Conservation (phyloP, 2,888 invertebrate genomes). For the Synergus japonicus region DNA sequence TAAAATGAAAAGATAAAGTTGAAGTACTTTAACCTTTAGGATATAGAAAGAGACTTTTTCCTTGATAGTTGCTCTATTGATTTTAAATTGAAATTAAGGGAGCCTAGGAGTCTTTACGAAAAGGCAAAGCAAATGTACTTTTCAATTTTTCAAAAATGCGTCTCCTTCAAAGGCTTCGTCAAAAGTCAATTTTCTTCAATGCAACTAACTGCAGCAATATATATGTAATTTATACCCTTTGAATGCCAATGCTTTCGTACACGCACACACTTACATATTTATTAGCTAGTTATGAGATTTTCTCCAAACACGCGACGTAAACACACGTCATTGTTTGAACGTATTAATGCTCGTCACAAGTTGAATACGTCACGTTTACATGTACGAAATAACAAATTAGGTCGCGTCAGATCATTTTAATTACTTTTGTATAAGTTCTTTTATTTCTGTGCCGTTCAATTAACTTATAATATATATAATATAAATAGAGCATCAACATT, state of each 20-base stretch:
- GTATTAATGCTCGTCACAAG: conserved; percentile 1
- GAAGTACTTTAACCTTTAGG: conserved; percentile 32
- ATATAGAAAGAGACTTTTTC: background rate
- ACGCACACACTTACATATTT: background rate
- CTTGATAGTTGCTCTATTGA: background rate
- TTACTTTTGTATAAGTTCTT: background rate
- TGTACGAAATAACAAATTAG: background rate
- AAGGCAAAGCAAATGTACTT: background rate
- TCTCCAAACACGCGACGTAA: conserved; percentile 3
- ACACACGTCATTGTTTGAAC: background rate
- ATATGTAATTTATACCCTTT: background rate
- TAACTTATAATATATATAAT: too few species aligned
- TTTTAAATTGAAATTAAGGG: conserved; percentile 16
- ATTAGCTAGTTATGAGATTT: conserved; percentile 1
- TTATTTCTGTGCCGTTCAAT: background rate
- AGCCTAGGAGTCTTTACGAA: background rate
- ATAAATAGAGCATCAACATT: too few species aligned
- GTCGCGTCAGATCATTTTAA: background rate
- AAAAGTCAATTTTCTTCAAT: background rate
- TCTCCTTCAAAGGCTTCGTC: conserved; percentile 16
- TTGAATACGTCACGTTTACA: background rate
- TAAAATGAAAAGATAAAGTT: conserved; percentile 17
- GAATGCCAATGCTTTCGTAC: background rate
- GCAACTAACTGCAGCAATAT: background rate
- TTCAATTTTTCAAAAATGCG: conserved; percentile 24